Conservation (phyloP, 2,888 invertebrate genomes). For the Drosophila trichaetosa region DNA sequence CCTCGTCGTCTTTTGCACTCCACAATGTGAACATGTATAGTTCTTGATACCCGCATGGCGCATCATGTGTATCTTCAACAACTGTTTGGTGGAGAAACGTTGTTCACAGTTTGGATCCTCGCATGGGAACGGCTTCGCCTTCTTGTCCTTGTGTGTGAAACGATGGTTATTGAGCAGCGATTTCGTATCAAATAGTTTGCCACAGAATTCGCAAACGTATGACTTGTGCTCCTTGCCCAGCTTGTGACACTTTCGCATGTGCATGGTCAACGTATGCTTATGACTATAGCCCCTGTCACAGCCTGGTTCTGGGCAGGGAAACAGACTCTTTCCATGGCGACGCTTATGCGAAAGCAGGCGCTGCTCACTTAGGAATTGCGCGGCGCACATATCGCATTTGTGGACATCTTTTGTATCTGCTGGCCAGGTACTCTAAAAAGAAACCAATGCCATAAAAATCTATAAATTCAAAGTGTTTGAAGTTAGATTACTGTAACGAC, state of each 20-base stretch:
- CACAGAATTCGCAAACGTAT: slow-evolving; percentile 81
- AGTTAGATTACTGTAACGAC: slow-evolving; percentile 11
- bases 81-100: slow-evolving; percentile 74
- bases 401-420: slow-evolving; percentile 8
- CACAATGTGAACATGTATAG: slow-evolving; percentile 79
- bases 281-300: slow-evolving; percentile 73
- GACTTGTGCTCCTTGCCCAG: slow-evolving; percentile 67
- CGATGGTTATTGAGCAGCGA: slow-evolving; percentile 74
- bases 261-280: slow-evolving; percentile 73
- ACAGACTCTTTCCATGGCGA: slow-evolving; percentile 67
- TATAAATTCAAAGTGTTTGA: neutral
- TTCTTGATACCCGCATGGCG: slow-evolving; percentile 83
- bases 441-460: neutral
- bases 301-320: slow-evolving; percentile 62
- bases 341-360: slow-evolving; percentile 68
- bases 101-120: slow-evolving; percentile 62
- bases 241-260: slow-evolving; percentile 72
- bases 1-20: slow-evolving; percentile 80
- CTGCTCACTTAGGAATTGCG: slow-evolving; percentile 58
- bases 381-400: slow-evolving; percentile 65
- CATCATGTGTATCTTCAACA: slow-evolving; percentile 80
- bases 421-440: neutral
- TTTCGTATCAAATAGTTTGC: slow-evolving; percentile 72
- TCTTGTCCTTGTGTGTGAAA: slow-evolving; percentile 71
- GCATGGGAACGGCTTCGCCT: slow-evolving; percentile 69